Percentiles rank a stretch among this genome's conserved stretches.
phyloP scores from a whole-genome alignment of 64 coral and sea anemone genomes.

The Montipora capricornis region DNA sequence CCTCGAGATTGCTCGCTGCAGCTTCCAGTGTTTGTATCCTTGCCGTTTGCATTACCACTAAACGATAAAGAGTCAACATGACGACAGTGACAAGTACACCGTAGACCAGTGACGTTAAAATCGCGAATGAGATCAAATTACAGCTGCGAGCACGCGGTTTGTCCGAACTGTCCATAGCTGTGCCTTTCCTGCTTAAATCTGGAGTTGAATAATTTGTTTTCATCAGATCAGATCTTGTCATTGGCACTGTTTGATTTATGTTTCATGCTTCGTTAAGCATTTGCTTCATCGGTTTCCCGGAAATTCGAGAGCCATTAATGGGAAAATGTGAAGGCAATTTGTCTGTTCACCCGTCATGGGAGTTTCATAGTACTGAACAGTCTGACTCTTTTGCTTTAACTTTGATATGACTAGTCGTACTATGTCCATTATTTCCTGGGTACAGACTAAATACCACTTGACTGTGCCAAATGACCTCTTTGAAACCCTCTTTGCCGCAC shows the following conservation, averaged over 20 bases:
- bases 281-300: slow-evolving; percentile 16
- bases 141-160: slow-evolving; percentile 7
- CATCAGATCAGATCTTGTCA: not conserved
- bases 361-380: too few species aligned
- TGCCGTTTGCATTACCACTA: not conserved
- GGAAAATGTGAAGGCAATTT: not conserved
- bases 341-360: too few species aligned
- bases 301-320: not conserved
- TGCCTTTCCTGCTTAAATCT: not conserved
- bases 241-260: slow-evolving; percentile 39
- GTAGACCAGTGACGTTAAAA: not conserved
- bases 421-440: too few species aligned
- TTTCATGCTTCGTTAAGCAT: slow-evolving; percentile 40
- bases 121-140: not conserved
- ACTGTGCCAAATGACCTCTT: too few species aligned
- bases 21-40: slow-evolving; percentile 16
- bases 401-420: too few species aligned
- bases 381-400: too few species aligned
- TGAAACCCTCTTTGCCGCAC: too few species aligned
- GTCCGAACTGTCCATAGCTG: not conserved
- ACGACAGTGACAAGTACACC: slow-evolving; percentile 6
- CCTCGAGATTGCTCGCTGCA: not conserved
- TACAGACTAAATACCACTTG: too few species aligned
- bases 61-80: slow-evolving; percentile 33
- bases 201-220: not conserved